Conservation (phyloP, 2,797 vertebrate species). For the Darevskia nairensis region DNA sequence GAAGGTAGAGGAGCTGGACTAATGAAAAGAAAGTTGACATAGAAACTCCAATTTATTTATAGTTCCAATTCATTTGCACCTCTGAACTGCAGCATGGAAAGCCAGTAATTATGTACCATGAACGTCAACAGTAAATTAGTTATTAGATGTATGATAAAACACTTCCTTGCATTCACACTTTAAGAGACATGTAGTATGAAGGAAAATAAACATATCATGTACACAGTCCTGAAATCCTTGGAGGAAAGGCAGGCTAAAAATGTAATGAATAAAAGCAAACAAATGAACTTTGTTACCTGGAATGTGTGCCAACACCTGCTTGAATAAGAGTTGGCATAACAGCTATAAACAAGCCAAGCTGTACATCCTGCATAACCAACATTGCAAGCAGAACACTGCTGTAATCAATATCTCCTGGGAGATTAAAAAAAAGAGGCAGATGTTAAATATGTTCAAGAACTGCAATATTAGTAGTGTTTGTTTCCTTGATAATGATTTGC, state of each 20-base stretch:
- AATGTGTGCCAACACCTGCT: conserved; percentile 83
- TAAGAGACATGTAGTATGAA: not conserved
- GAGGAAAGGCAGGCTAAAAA: not conserved
- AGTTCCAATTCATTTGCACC: not conserved
- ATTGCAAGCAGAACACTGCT: conserved; percentile 94
- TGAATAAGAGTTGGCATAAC: conserved; percentile 93
- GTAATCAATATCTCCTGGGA: conserved; percentile 92
- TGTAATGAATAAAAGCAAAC: not conserved
- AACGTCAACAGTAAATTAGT: not conserved
- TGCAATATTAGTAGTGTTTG: not conserved
- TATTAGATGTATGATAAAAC: not conserved
- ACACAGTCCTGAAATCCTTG: not conserved
- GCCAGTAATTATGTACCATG: too few relatives aligned
- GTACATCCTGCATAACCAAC: conserved; percentile 97
- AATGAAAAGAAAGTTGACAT: not conserved
- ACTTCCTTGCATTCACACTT: not conserved
- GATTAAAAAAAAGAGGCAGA: conserved; percentile 15
- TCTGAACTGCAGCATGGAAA: not conserved
- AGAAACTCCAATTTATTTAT: not conserved
- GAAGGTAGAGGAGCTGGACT: not conserved
- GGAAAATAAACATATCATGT: not conserved
- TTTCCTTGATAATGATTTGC: not conserved
- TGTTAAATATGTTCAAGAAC: conserved; percentile 6
- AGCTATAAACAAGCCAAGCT: conserved; percentile 97
- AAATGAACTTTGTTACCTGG: conserved; percentile 79